A percentile compares a stretch with the other conserved stretches of the same genome.
Conservation (phyloP, 2,113 vertebrate genomes). For the Nycticryphes semicollaris region DNA sequence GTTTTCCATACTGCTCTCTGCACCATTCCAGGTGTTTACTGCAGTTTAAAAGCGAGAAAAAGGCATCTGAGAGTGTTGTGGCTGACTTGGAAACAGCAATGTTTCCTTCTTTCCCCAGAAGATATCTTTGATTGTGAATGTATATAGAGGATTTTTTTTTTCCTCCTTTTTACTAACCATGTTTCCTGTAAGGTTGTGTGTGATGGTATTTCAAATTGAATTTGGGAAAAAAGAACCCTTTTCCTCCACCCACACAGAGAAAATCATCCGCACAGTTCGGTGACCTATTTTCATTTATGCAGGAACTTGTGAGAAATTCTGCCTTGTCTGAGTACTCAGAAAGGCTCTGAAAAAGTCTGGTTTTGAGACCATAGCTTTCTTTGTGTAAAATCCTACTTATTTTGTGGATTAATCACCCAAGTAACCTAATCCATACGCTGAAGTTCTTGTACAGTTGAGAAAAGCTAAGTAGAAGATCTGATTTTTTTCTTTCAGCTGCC, state of each 20-base stretch:
- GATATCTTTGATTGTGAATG: not conserved
- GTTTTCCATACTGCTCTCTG: not conserved
- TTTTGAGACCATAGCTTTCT: conserved; percentile 24
- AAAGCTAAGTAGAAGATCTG: conserved; percentile 5
- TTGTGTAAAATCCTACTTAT: conserved; percentile 40
- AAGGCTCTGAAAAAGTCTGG: not conserved
- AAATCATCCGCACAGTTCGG: not conserved
- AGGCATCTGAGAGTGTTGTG: conserved; percentile 16
- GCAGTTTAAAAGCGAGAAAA: conserved; percentile 25
- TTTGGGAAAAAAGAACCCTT: not conserved
- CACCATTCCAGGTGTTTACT: not conserved
- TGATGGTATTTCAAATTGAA: not conserved
- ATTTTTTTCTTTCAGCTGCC: not conserved
- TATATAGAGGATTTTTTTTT: not conserved
- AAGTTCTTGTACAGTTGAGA: conserved; percentile 23
- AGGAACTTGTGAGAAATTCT: conserved; percentile 1
- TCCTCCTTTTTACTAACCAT: rapidly evolving
- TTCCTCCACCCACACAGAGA: not conserved
- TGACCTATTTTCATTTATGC: conserved; percentile 30
- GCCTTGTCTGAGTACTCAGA: not conserved
- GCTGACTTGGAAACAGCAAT: conserved; percentile 19
- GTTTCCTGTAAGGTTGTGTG: not conserved
- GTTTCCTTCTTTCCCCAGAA: not conserved
- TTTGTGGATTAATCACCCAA: conserved; percentile 27
- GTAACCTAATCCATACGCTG: conserved; percentile 22